Base-by-base conservation (phyloP, 1,140 invertebrate species). In the Hydropsyche tenuis region DNA sequence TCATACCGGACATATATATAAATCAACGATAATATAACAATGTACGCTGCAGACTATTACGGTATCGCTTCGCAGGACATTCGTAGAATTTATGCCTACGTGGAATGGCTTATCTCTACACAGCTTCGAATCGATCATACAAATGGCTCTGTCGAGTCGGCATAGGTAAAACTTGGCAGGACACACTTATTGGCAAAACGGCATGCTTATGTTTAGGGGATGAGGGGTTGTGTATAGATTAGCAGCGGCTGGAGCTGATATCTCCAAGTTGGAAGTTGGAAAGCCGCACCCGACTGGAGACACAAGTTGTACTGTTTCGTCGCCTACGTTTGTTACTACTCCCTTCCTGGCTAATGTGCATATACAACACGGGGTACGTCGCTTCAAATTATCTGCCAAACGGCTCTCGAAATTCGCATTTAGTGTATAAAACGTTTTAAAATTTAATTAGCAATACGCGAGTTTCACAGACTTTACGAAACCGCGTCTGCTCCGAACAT, bases 21-120 rank as follows among this genome's bases (percentile, higher is more conserved):
- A 69, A 69, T 69, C 65, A 69, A 70, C 46, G 37, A 60, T 70
- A 70, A 69, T 69, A 60, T 37, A 37, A 37, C 56, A 60, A 60
- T 23, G 30, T 37, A 37, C 3, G 30, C n/a, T n/a, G n/a, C n/a
- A n/a, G 30, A 37, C 30, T 37, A 37, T 37, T 37, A 9, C 30
- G 30, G 30, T 37, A 37, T 37, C 30, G 30, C 30, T 37, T 37
- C 30, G 30, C 9, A 4, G 30, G 9, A 37, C 9, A 3, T 37
- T 37, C 30, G 30, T 37, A 4, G 30, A 37, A 37, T 37, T 37
- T 37, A 37, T 37, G 30, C 30, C 30, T 37, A 9, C 30, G 30
- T 37, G 30, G 30, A 37, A 37, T 9, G 30, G 30, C 30, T 20
- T 51, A 16, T 16, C 18, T 16, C 46, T 14, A 14, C 18, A 3